Conservation (phyloP, 2,797 vertebrate species). For the Chrysocyon brachyurus region DNA sequence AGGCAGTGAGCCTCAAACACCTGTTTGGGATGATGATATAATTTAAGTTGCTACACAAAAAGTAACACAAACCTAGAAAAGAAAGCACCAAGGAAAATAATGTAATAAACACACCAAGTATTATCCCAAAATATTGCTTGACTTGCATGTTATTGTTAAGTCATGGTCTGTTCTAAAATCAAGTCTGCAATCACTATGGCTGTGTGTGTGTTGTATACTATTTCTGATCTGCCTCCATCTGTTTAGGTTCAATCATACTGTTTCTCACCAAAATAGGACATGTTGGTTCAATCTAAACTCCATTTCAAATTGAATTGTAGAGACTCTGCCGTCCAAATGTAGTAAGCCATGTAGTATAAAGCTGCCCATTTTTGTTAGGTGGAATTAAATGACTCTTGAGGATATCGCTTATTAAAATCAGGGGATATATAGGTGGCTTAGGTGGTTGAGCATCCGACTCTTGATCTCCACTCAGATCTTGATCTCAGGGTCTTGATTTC, state of each 20-base stretch:
- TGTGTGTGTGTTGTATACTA: neutral
- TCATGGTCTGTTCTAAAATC: neutral
- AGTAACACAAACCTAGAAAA: conserved; percentile 30
- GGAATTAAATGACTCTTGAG: conserved; percentile 51
- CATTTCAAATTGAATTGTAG: conserved; percentile 35
- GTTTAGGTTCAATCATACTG: neutral
- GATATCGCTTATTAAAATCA: conserved; percentile 24
- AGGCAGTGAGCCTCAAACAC: neutral
- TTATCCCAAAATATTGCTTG: neutral
- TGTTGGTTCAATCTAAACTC: conserved; percentile 27
- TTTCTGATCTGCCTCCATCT: neutral
- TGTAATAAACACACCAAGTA: neutral
- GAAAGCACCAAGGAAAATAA: conserved; percentile 41
- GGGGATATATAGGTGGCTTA: neutral
- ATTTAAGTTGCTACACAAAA: conserved; percentile 32
- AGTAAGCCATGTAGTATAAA: neutral
- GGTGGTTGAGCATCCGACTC: neutral
- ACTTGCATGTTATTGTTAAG: neutral
- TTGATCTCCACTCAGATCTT: neutral
- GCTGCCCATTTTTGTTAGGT: conserved; percentile 24
- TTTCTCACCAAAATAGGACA: neutral
- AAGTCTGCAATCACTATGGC: neutral
- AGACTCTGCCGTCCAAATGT: neutral
- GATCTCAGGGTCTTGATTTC: neutral
- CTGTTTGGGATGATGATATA: neutral